Evolutionary conservation across 2,797 vertebrate genomes (phyloP).

Genomic region (Enteromius trimaculatus): DNA sequence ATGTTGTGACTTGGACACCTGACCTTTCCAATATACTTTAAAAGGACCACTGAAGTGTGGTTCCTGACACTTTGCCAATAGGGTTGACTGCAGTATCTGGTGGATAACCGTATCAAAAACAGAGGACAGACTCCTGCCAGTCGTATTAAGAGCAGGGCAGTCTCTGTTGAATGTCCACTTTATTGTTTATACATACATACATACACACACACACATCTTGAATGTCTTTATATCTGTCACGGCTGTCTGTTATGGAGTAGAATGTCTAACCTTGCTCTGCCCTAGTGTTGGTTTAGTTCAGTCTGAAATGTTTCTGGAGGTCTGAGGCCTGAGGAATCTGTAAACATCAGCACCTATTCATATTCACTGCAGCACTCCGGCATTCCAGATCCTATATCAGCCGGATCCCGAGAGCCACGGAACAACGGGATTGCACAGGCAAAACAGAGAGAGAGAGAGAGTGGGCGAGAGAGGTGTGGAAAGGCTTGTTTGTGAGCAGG

Average conservation of each 20-base stretch:
- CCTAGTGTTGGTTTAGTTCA: background rate
- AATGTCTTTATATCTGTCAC: too few species aligned
- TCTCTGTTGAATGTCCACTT: too few species aligned
- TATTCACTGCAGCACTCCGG: conserved; percentile 3
- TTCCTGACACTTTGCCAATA: too few species aligned
- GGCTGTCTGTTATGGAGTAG: background rate
- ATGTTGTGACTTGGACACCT: too few species aligned
- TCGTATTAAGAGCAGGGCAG: too few species aligned
- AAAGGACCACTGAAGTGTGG: too few species aligned
- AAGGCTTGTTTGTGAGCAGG: background rate
- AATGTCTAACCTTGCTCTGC: background rate
- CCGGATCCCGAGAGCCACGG: conserved; percentile 13
- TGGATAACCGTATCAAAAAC: too few species aligned
- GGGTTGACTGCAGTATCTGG: too few species aligned
- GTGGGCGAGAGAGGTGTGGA: conserved; percentile 13
- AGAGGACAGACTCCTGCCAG: too few species aligned
- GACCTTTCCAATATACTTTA: too few species aligned
- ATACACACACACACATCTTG: too few species aligned
- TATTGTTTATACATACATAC: too few species aligned
- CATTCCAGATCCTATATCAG: conserved; percentile 17
- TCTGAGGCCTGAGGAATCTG: conserved; percentile 20
- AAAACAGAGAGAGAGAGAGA: background rate
- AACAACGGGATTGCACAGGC: conserved; percentile 39
- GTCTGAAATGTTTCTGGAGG: conserved; percentile 11
- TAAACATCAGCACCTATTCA: conserved; percentile 45